A percentile compares a stretch with the other conserved stretches of the same genome.
phyloP scores from a whole-genome alignment of 2,888 invertebrate species.

The Cryptocephalus moraei region DNA sequence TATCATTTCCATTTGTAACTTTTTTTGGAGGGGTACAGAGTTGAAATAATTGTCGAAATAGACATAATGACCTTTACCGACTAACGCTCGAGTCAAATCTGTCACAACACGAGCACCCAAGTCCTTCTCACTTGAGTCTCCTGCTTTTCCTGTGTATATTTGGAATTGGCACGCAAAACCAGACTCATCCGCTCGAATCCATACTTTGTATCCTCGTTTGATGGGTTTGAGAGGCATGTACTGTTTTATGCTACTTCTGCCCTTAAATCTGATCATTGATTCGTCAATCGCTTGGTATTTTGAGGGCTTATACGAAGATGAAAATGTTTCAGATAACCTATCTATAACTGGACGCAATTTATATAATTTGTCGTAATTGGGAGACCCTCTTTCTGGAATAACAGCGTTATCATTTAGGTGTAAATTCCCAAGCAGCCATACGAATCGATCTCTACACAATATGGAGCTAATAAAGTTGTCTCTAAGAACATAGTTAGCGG shows the following conservation, averaged over 20 bases:
- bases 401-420: too few relatives aligned
- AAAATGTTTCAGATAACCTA: slow-evolving; percentile 1
- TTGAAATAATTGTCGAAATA: slow-evolving; percentile 18
- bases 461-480: too few relatives aligned
- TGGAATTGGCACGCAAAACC: slow-evolving; percentile 16
- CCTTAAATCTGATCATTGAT: slow-evolving; percentile 18
- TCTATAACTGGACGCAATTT: slow-evolving; percentile 8
- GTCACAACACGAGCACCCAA: slow-evolving; percentile 11
- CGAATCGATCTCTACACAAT: too few relatives aligned
- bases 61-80: slow-evolving; percentile 10
- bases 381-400: neutral
- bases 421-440: too few relatives aligned
- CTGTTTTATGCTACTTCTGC: slow-evolving; percentile 16
- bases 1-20: slow-evolving; percentile 4
- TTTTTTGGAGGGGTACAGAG: slow-evolving; percentile 7
- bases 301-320: neutral
- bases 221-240: slow-evolving; percentile 25
- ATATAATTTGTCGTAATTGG: slow-evolving; percentile 11
- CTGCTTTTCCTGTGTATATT: slow-evolving; percentile 18
- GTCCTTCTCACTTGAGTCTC: slow-evolving; percentile 7
- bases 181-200: slow-evolving; percentile 11
- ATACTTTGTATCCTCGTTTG: slow-evolving; percentile 25
- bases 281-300: slow-evolving; percentile 11
- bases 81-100: slow-evolving; percentile 8
- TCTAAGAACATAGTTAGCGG: too few relatives aligned